A percentile compares a stretch with the other conserved stretches of the same genome.
Conservation (phyloP, 1,140 invertebrate species). For the Pseudobourletiella spinata region DNA sequence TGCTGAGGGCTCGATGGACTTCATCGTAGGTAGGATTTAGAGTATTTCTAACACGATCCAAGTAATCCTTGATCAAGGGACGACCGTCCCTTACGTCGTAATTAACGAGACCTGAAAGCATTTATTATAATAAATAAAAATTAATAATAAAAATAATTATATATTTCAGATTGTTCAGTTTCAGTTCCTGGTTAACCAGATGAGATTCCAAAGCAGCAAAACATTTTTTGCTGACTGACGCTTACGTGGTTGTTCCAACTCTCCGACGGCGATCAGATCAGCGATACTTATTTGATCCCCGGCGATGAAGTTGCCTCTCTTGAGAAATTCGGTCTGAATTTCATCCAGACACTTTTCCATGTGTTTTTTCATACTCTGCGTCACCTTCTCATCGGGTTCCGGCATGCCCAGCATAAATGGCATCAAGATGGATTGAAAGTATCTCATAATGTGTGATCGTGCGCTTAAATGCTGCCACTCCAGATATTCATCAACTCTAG, state of each 20-base stretch:
- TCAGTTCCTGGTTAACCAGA: background rate
- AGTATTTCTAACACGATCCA: background rate
- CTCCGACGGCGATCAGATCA: slow-evolving; percentile 67
- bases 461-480: slow-evolving; percentile 77
- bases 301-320: slow-evolving; percentile 51
- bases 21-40: slow-evolving; percentile 15
- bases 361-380: slow-evolving; percentile 34
- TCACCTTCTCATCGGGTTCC: slow-evolving; percentile 35
- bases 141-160: no score
- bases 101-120: slow-evolving; percentile 5
- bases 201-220: background rate
- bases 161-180: no score
- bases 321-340: slow-evolving; percentile 44
- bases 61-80: background rate
- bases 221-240: background rate
- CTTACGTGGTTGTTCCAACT: slow-evolving; percentile 70
- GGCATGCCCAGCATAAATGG: slow-evolving; percentile 35
- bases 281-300: slow-evolving; percentile 60
- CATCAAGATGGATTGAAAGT: slow-evolving; percentile 52
- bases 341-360: slow-evolving; percentile 38
- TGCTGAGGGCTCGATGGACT: slow-evolving; percentile 1
- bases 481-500: slow-evolving; percentile 69
- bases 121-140: no score
- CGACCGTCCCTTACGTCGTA: slow-evolving; percentile 5
- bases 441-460: slow-evolving; percentile 55